A percentile compares a stretch with the other conserved stretches of the same genome.
These are phyloP conservation scores for Sanderia malayensis DNA, from an alignment of 30 jellyfish, hydroid and myxozoan genomes.

Conservation along the genomic window DNA sequence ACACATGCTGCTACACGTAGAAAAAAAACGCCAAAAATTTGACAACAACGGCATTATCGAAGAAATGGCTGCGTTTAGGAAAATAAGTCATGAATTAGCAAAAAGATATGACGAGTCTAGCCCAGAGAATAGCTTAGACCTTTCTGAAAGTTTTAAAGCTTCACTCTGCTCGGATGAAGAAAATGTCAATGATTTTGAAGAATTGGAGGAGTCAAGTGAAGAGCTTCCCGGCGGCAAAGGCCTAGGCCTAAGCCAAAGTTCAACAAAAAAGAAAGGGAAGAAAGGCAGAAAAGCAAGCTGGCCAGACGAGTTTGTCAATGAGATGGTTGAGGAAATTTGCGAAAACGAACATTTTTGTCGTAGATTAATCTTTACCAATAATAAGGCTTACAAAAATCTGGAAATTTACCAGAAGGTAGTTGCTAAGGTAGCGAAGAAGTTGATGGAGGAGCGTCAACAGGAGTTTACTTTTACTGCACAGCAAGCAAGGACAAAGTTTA, in stretches of 20 bases:
- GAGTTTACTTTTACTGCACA: background rate
- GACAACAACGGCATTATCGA: background rate
- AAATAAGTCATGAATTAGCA: background rate
- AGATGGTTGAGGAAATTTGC: constrained; percentile 15
- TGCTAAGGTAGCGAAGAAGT: background rate
- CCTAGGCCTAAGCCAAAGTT: constrained; percentile 7
- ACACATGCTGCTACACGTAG: constrained; percentile 3
- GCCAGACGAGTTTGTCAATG: constrained; percentile 21
- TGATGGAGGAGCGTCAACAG: background rate
- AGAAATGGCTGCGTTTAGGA: constrained; percentile 1
- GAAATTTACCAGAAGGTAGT: background rate
- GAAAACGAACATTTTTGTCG: background rate
- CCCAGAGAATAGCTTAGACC: background rate
- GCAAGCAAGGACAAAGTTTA: background rate
- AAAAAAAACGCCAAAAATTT: background rate
- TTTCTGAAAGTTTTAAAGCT: background rate
- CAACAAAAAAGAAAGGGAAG: constrained; percentile 1
- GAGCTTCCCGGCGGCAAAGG: constrained; percentile 4
- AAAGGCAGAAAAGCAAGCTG: constrained; percentile 18
- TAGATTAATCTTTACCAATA: constrained; percentile 4
- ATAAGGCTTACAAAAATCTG: background rate
- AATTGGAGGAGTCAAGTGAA: background rate
- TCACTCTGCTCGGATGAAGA: background rate
- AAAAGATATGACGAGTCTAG: background rate
- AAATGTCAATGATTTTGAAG: background rate